Evolutionary conservation across 2,113 vertebrate genomes (phyloP).

Genomic region (Trachemys scripta): DNA sequence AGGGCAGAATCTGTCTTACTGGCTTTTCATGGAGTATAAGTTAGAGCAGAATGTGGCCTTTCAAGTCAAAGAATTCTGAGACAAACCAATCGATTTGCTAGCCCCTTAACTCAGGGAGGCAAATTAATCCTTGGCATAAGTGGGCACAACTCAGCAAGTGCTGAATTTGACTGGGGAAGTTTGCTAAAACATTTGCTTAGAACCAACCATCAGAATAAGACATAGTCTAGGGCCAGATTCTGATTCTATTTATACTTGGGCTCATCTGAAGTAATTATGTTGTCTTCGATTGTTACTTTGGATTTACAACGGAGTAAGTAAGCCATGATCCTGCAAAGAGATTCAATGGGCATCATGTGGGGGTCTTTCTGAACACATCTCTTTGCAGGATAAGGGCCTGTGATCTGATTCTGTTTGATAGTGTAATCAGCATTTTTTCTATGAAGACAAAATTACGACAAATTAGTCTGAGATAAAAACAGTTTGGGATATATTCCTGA

Average conservation of each 20-base stretch:
- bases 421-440: not conserved
- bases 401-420: not conserved
- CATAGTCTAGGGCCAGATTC: not conserved
- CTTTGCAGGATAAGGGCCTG: not conserved
- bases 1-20: not conserved
- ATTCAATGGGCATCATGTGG: not conserved
- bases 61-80: not conserved
- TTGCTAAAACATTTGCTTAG: not conserved
- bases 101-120: not conserved
- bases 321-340: not conserved
- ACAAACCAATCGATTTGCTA: rapidly evolving
- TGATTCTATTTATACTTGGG: not conserved
- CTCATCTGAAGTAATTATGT: not conserved
- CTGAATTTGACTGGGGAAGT: not conserved
- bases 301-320: not conserved
- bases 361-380: not conserved
- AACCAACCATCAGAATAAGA: not conserved
- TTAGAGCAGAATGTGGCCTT: not conserved
- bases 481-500: not conserved
- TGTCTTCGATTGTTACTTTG: not conserved
- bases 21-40: not conserved
- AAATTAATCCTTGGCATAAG: not conserved
- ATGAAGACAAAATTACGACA: not conserved
- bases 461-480: constrained; percentile 8
- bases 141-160: not conserved